These are phyloP conservation scores for Phrynocephalus forsythii DNA, from an alignment of 2,797 vertebrate species.

Conservation along the genomic window DNA sequence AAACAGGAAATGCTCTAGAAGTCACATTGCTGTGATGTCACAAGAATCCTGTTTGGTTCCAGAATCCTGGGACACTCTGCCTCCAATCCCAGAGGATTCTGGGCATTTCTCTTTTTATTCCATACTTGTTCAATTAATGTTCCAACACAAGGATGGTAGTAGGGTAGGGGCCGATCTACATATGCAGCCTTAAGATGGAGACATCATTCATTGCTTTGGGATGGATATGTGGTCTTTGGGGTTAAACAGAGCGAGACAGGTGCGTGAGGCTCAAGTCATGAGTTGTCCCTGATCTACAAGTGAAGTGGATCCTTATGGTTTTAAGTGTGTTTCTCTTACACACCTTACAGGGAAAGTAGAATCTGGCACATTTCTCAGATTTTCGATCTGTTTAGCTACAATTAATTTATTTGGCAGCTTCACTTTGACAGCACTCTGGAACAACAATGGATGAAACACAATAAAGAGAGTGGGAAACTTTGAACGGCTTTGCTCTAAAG, in stretches of 20 bases:
- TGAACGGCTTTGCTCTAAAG: neutral
- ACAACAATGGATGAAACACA: neutral
- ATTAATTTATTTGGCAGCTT: neutral
- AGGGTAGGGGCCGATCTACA: neutral
- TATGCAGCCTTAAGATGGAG: neutral
- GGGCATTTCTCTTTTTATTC: neutral
- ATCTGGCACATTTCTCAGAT: neutral
- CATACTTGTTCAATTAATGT: conserved; percentile 18
- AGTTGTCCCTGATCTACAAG: neutral
- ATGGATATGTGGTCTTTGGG: neutral
- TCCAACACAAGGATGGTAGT: neutral
- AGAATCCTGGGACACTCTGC: conserved; percentile 2
- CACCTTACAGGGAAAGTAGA: neutral
- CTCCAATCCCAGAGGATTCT: conserved; percentile 1
- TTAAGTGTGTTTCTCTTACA: neutral
- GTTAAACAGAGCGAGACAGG: neutral
- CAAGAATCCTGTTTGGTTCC: conserved; percentile 4
- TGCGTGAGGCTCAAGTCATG: neutral
- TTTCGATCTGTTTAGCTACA: neutral
- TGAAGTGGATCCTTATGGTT: neutral
- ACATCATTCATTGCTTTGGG: neutral
- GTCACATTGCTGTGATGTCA: conserved; percentile 8
- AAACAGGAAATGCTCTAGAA: conserved; percentile 26
- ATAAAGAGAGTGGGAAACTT: neutral
- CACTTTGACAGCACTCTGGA: neutral